Base-by-base conservation (phyloP, 2,888 invertebrate species). In the Macrophya alboannulata region DNA sequence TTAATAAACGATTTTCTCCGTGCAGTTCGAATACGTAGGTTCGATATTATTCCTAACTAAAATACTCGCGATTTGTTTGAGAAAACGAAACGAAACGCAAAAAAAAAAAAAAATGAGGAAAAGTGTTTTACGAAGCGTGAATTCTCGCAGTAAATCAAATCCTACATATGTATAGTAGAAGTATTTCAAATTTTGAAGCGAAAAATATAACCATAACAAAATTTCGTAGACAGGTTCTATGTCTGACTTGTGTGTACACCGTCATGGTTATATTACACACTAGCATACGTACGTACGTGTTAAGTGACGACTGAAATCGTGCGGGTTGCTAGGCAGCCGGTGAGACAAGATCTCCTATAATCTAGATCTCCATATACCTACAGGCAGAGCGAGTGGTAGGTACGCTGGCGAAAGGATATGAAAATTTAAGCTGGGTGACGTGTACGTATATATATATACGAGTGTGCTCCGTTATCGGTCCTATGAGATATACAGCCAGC, bases 311-410 rank as follows among this genome's bases (percentile, higher is more conserved):
- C 43, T 45, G 43, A 21, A 45, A 74, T 43, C 74, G 43, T 21
- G 45, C 68, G 31, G 68, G 68, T 68, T 68, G 68, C 68, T 37
- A 68, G 68, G 68, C 68, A 68, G 77, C 55, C 17, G 55, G 55
- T 51, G 77, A 77, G 77, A 77, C 55, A 31, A 77, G 77, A 77
- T 77, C 77, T 68, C 3, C 43, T 51, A 31, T 55, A 77, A 77
- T 48, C 51, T 77, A 77, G 77, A 77, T 77, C 55, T 37, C 12
- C 21, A 21, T 12, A 77, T 55, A n/a, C n/a, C n/a, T n/a, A 43
- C 31, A 55, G 77, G 17, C 12, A 15, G 76, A n/a, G 51, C 48
- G 15, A 51, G 51, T n/a, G 40, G 4, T 71, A 40, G n/a, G 17
- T 15, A 45, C 10, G 74, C 9, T 45, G 74, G 40, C 12, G 21